Evolutionary conservation across 2,888 invertebrate genomes (phyloP).

Genomic region (Hypsopygia costalis): DNA sequence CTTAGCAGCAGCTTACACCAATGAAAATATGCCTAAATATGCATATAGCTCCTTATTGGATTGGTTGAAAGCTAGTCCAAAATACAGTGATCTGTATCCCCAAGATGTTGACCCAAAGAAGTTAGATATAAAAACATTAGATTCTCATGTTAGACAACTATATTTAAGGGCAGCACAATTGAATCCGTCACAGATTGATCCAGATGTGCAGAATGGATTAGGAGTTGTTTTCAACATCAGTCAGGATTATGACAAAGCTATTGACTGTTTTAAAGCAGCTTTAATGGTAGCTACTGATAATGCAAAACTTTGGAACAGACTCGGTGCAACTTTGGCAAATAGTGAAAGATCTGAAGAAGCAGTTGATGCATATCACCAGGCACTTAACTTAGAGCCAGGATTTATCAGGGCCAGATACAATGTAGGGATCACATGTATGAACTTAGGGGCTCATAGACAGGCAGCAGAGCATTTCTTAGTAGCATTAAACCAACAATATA

Average conservation of each 20-base stretch:
- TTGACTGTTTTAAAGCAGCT: conserved; percentile 96
- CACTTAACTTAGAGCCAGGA: conserved; percentile 94
- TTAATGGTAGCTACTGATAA: conserved; percentile 89
- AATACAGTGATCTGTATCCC: conserved; percentile 87
- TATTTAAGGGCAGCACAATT: conserved; percentile 90
- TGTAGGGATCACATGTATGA: conserved; percentile 98
- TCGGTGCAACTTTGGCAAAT: conserved; percentile 98
- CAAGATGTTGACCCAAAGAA: conserved; percentile 65
- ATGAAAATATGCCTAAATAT: conserved; percentile 95
- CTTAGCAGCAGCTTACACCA: conserved; percentile 96
- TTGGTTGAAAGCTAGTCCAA: conserved; percentile 90
- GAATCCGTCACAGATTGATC: conserved; percentile 87
- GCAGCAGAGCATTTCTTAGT: conserved; percentile 97
- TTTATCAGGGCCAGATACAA: conserved; percentile 98
- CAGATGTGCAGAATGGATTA: conserved; percentile 95
- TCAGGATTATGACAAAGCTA: conserved; percentile 96
- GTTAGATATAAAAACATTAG: conserved; percentile 67
- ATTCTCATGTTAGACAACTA: conserved; percentile 85
- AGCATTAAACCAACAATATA: conserved; percentile 95
- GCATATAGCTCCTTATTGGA: conserved; percentile 90
- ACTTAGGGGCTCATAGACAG: conserved; percentile 95
- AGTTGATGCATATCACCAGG: conserved; percentile 96
- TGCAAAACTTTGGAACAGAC: conserved; percentile 96
- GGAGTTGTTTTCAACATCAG: conserved; percentile 97
- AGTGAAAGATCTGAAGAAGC: conserved; percentile 97